Evolutionary conservation across 2,888 invertebrate species (phyloP), one percentile per base, ranked within the genome.

Genomic region (Chloromyia formosa): DNA sequence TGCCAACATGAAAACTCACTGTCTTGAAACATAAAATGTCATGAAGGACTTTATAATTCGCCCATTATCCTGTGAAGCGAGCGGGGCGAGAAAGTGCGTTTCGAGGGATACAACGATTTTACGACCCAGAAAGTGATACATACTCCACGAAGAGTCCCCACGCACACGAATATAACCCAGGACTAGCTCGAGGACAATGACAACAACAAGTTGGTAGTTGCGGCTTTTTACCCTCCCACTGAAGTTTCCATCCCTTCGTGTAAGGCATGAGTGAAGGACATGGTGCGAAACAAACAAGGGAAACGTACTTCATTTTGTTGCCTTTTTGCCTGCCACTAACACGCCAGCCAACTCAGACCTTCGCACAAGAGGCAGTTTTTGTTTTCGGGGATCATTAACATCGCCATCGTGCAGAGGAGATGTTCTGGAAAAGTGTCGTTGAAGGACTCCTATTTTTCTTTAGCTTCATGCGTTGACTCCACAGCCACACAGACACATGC

Each of bases 361-460:
- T 35, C 3, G n/a, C n/a, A 9, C 42, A 42, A 42, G 12, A n/a
- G 49, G 49, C 49, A 49, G 49, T 49, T 49, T 49, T 49, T 49
- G 49, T 49, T 49, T 49, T 49, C 49, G 49, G 49, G 49, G 49
- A 49, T 49, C 49, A 49, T 49, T 49, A 49, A 49, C 49, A 49
- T 49, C 49, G 14, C 12, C 16, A 49, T n/a, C 16, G 49, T 49
- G 12, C 16, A 12, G 12, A 49, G 49, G 49, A 49, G 49, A 49
- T 49, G 49, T n/a, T n/a, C 16, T n/a, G 49, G 14, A 49, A 49
- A 49, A 49, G 12, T 49, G 49, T 49, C 49, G 49, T n/a, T 49
- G 1, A 49, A 49, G 49, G 49, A 12, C 49, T 49, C 14, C 49
- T 10, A 35, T 35, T 35, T 35, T 35, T 2, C 27, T 7, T 35